Evolutionary conservation across 2,113 vertebrate species (phyloP).

Genomic region (Cryptotis parvus): DNA sequence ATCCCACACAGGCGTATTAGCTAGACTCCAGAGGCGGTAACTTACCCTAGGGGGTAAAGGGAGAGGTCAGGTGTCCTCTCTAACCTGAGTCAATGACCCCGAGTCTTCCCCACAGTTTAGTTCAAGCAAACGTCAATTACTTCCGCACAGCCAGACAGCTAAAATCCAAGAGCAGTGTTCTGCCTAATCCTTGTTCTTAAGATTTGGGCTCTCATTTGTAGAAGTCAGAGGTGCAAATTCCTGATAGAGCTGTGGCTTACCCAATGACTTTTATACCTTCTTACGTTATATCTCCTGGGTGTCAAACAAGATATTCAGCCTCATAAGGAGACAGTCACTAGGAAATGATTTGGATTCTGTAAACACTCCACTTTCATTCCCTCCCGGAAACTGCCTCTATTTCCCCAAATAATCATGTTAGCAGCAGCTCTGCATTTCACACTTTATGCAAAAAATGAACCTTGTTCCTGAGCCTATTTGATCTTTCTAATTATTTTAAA

Average conservation of each 20-base stretch:
- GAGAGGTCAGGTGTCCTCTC: too few relatives aligned
- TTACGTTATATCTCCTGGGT: conserved; percentile 38
- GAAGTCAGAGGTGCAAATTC: not conserved
- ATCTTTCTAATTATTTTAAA: conserved; percentile 49
- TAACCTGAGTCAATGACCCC: not conserved
- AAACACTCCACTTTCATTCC: not conserved
- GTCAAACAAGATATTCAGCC: not conserved
- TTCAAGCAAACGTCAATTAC: not conserved
- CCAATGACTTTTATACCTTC: not conserved
- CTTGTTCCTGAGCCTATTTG: not conserved
- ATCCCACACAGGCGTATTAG: not conserved
- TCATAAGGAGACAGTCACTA: not conserved
- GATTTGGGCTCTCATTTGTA: not conserved
- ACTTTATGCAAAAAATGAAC: not conserved
- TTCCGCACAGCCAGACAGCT: not conserved
- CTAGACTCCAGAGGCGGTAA: not conserved
- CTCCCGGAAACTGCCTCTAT: not conserved
- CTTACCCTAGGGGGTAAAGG: not conserved
- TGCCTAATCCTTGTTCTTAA: not conserved
- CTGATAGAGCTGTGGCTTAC: conserved; percentile 6
- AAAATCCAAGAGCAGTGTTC: not conserved
- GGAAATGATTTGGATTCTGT: not conserved
- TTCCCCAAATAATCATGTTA: not conserved
- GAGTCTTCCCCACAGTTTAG: not conserved
- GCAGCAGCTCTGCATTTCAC: not conserved